Base-by-base conservation (phyloP, 2,888 invertebrate genomes). In the Pheosia tremula region DNA sequence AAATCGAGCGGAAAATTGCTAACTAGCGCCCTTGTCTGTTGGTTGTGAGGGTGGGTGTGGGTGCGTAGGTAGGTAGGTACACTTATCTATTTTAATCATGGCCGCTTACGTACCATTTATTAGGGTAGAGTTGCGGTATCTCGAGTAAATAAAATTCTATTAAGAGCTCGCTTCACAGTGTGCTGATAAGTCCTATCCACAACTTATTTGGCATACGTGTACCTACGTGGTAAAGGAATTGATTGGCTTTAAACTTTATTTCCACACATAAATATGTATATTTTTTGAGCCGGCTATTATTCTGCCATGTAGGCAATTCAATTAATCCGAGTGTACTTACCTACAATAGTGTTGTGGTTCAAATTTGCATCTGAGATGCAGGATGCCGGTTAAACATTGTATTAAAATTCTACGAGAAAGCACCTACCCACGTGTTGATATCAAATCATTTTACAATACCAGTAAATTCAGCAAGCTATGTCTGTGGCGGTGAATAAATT, bases 1-100 rank as follows among this genome's bases (percentile, higher is more conserved):
- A 92, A 93, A 93, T 93, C 92, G 91, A 92, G 81, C 88, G 89
- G 88, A 90, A 93, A 93, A 93, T 93, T 93, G 90, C 85, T 81
- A 85, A 85, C 80, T 80, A 84, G 82, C 84, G 80, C 68, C 81
- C 79, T 80, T 67, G 72, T 74, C 73, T 80, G 24, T 24, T 24
- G 78, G 79, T 74, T 73, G 60, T 69, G 70, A 74, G 68, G 69
- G 71, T 4, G 13, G 55, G 52, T 58, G 41, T 39, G 38, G 59
- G 54, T 53, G 62, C 62, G 59, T 61, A 61, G 53, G 62, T 61
- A 52, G 38, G 36, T 36, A 53, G 24, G 24, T 24, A 24, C 24
- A 24, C 24, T 24, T 24, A 24, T 24, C 24, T 24, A 53, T n/a
- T 49, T 55, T 39, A 47, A 57, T 39, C 53, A 63, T 57, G 60